Base-by-base conservation (phyloP, 2,113 vertebrate genomes). In the Hyaena hyaena region DNA sequence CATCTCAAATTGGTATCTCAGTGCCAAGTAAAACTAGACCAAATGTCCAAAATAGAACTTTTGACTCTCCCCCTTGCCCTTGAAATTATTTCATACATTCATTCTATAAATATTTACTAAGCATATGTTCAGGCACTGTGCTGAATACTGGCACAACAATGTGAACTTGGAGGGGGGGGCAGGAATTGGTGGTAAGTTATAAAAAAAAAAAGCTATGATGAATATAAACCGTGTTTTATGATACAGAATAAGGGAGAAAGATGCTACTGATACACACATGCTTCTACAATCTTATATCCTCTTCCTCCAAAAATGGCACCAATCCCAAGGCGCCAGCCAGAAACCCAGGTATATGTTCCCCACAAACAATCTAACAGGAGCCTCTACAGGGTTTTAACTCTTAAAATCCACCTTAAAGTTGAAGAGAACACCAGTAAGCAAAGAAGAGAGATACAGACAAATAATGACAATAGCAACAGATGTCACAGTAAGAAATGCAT, bases 11-110 rank as follows among this genome's bases (percentile, higher is more conserved):
- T 17, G 50, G 24, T 65, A 68, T 55, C 55, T 83, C 90, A 93
- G 0, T 48, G 45, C 21, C 74, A 90, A 87, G 77, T 95, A 93
- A 84, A 94, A 92, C 68, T 17, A 79, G 26, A 88, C 35, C 80
- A 93, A 86, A 79, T 71, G 58, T 83, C 82, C 93, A 69, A 95
- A 89, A 86, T 0, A 82, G n/a, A 90, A 96, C 53, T 87, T 95
- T 23, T 79, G 10, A 74, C 21, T 63, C 50, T 86, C 31, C 24
- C 15, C 69, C 69, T 68, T 86, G 16, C 28, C 28, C 74, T 85
- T 86, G 69, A 89, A 92, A 87, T n/a, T 80, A 89, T 85, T 97
- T 92, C 39, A 66, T 88, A 82, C 66, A n/a, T 73, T 88, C 65
- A 68, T 81, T 85, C 71, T 89, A 92, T 28, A 88, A 73, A 53